Percentiles rank a stretch among this genome's conserved stretches.
Evolutionary conservation across 2,113 vertebrate genomes (phyloP).

Genomic region (Vulpes vulpes): DNA sequence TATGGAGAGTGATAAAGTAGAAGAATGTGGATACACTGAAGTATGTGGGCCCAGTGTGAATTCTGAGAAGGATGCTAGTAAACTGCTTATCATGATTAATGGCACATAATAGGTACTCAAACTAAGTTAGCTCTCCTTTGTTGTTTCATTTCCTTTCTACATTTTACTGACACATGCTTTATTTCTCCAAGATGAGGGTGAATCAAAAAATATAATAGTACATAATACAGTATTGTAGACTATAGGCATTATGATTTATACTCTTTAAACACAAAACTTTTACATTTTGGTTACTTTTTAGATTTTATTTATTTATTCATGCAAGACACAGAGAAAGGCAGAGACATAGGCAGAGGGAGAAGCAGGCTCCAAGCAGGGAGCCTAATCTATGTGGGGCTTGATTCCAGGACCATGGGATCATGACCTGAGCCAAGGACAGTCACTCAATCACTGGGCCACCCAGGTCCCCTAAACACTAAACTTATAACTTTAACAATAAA

Average conservation of each 20-base stretch:
- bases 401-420: too few species aligned
- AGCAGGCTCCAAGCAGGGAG: too few species aligned
- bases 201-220: background rate
- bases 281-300: too few species aligned
- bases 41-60: background rate
- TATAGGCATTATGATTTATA: background rate
- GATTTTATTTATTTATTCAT: too few species aligned
- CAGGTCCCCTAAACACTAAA: too few species aligned
- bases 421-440: too few species aligned
- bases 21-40: background rate
- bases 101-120: background rate
- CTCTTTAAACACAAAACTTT: background rate
- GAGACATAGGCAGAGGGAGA: too few species aligned
- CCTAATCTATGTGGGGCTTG: too few species aligned
- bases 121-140: background rate
- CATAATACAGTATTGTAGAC: background rate
- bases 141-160: background rate
- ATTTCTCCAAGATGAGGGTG: background rate
- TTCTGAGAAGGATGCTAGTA: background rate
- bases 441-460: too few species aligned
- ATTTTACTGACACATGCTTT: background rate
- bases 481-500: background rate
- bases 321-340: too few species aligned
- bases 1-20: background rate
- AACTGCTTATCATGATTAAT: background rate